These are phyloP conservation scores for Lepidochrysops patricia DNA, from an alignment of 2,888 invertebrate genomes.

Conservation along the genomic window DNA sequence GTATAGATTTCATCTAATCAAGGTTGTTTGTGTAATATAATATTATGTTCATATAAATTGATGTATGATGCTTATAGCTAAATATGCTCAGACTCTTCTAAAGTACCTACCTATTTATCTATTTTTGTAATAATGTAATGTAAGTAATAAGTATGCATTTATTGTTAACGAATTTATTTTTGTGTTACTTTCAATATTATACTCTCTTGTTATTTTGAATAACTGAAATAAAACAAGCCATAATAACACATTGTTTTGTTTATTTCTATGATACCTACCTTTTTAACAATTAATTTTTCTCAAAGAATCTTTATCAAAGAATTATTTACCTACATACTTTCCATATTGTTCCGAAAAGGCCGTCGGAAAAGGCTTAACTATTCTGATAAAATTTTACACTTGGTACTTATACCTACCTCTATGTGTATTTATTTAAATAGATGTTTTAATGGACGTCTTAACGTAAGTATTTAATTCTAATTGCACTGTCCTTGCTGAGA, in stretches of 20 bases:
- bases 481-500: too few species aligned
- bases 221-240: slow-evolving; percentile 28
- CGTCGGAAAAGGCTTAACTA: too few species aligned
- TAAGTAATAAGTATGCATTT: slow-evolving; percentile 49
- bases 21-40: slow-evolving; percentile 10
- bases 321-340: too few species aligned
- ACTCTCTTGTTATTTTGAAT: slow-evolving; percentile 41
- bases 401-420: too few species aligned
- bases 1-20: neutral
- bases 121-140: slow-evolving; percentile 44
- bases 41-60: slow-evolving; percentile 16
- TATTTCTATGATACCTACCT: neutral
- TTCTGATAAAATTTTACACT: too few species aligned
- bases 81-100: slow-evolving; percentile 40
- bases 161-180: slow-evolving; percentile 69
- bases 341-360: neutral
- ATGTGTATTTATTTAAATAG: too few species aligned
- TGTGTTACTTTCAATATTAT: slow-evolving; percentile 41
- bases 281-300: too few species aligned
- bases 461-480: too few species aligned
- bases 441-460: too few species aligned
- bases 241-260: slow-evolving; percentile 15
- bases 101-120: slow-evolving; percentile 36
- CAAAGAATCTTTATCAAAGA: too few species aligned
- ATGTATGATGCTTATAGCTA: slow-evolving; percentile 39